phyloP scores from a whole-genome alignment of 1,140 invertebrate genomes.

The Aricia agestis region DNA sequence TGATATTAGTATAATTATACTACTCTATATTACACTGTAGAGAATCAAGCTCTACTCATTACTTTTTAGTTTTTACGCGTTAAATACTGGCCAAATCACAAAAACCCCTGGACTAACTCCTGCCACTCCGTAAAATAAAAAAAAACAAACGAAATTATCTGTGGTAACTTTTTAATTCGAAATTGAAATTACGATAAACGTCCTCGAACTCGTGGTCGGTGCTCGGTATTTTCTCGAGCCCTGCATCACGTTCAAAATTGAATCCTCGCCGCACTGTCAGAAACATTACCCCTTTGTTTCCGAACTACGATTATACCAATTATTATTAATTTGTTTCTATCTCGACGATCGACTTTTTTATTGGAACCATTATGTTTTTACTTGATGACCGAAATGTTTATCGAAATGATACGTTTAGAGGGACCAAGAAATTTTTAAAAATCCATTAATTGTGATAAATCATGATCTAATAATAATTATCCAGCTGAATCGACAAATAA shows the following conservation, averaged over 20 bases:
- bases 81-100: no score
- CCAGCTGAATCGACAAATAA: not conserved
- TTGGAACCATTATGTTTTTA: conserved; percentile 6
- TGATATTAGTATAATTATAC: no score
- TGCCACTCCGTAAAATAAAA: not conserved
- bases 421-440: not conserved
- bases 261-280: conserved; percentile 60
- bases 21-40: no score
- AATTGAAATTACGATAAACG: conserved; percentile 16
- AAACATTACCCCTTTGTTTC: conserved; percentile 61
- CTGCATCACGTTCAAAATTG: conserved; percentile 71
- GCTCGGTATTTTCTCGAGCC: conserved; percentile 9
- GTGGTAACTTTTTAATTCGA: conserved; percentile 8
- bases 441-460: not conserved
- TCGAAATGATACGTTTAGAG: not conserved
- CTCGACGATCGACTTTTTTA: conserved; percentile 45
- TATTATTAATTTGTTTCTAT: conserved; percentile 73
- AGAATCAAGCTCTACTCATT: no score
- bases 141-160: not conserved
- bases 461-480: not conserved
- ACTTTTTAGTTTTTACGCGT: no score
- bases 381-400: conserved; percentile 16
- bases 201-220: conserved; percentile 30
- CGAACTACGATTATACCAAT: conserved; percentile 70
- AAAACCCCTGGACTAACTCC: not conserved